Evolutionary conservation across 2,888 invertebrate species (phyloP), one percentile per base, ranked within the genome.

Genomic region (Trichopoda pennipes): DNA sequence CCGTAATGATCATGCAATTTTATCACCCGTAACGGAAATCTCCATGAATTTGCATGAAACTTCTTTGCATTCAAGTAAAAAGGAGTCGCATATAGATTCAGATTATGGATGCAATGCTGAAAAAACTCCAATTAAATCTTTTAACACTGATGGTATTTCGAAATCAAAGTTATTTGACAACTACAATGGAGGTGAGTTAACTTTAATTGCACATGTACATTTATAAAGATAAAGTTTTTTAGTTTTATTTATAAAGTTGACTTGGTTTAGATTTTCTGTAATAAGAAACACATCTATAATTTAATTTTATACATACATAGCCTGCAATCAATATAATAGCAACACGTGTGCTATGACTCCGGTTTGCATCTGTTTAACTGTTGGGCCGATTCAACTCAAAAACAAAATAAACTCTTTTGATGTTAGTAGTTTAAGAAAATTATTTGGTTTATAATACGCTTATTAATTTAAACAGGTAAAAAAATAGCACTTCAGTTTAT

Each of bases 11-110:
- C 32, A 44, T 6, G 38, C 17, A 4, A 64, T 70, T 32, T 69
- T 85, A 14, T 84, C 84, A 14, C 84, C 84, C 7, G 82, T 85
- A 3, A 75, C 84, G 0, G 84, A 84, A 32, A 80, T 85, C 53
- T 80, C 84, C 0, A 72, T 76, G 51, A 85, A 84, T 28, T 80
- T 85, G 60, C 80, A 63, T n/a, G 84, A 76, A n/a, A 76, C 84
- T 21, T 66, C 77, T 16, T 69, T 85, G 51, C 49, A 56, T 47
- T 53, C 47, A 0, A 28, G 4, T 23, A 17, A 53, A 4, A 12
- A 3, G 6, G 55, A 68, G 0, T 47, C 60, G n/a, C 19, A 55
- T 21, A 21, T 6, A 8, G 61, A 72, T 6, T 42, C 19, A 4
- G 72, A 70, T 8, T 42, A 60, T 35, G 73, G 56, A 17, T 68